Evolutionary conservation across 2,797 vertebrate genomes (phyloP), one percentile per base, ranked within the genome.

Genomic region (Alca torda): DNA sequence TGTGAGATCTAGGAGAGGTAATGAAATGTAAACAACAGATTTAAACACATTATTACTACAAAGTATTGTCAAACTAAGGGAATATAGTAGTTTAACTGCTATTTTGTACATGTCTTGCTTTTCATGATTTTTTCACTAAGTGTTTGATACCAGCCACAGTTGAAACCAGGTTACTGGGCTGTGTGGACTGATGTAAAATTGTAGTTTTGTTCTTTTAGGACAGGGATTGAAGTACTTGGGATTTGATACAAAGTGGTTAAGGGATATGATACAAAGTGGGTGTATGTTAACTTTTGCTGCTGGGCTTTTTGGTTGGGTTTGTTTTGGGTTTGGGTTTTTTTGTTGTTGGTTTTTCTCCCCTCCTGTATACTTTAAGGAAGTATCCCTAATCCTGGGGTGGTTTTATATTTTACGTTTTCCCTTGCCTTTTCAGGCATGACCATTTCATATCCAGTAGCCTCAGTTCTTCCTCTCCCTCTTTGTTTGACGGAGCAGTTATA

Each of bases 371-470:
- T 65, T 63, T 0, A 61, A 68, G 46, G 46, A 59, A 51, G 15
- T 43, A 39, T 51, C 25, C 28, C 4, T 59, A 14, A 25, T 87
- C 12, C 41, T 59, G 20, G 25, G 2, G 8, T 76, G 14, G 10
- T 41, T 78, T 84, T 39, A 16, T 26, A 28, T 60, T 60, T 89
- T 28, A 28, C 76, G 9, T 16, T 88, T 93, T 82, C 67, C 17
- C 8, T 82, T 95, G 18, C 45, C 53, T 84, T 95, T 96, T 39
- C 90, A 99, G 99, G 94, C 99, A 99, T 0, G 99, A 99, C 89
- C 99, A 99, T 96, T 99, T 99, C 97, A 99, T 99, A 98, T 99
- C 99, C 72, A 99, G 99, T 97, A 99, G 99, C 97, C 98, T 99
- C 93, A 99, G 99, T 37, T 99, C 99, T 26, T 99, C 99, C 0